Conservation (phyloP, 2,113 vertebrate genomes). For the Brachionichthys hirsutus region DNA sequence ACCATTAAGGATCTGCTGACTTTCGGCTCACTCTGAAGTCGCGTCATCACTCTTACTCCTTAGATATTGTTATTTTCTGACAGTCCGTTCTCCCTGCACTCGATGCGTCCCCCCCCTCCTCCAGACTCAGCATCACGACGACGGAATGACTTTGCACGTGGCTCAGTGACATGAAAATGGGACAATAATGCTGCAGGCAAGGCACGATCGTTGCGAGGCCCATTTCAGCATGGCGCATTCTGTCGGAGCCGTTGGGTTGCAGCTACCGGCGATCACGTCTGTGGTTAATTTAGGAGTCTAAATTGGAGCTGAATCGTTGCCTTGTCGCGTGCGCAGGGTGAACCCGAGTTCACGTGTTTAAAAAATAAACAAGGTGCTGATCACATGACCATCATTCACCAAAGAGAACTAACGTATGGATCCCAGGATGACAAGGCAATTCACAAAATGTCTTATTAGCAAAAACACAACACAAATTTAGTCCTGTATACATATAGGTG, state of each 20-base stretch:
- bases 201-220: slow-evolving; percentile 11
- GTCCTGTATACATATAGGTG: not conserved
- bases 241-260: slow-evolving; percentile 46
- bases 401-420: too few relatives aligned
- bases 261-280: slow-evolving; percentile 32
- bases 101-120: slow-evolving; percentile 37
- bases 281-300: slow-evolving; percentile 23
- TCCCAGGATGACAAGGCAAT: too few relatives aligned
- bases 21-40: slow-evolving; percentile 22
- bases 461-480: not conserved
- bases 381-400: too few relatives aligned
- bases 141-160: slow-evolving; percentile 18
- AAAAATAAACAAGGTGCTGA: not conserved
- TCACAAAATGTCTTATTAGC: too few relatives aligned
- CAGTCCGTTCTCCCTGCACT: slow-evolving; percentile 38
- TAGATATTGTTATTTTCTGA: slow-evolving; percentile 15
- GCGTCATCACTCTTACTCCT: slow-evolving; percentile 33
- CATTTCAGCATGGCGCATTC: slow-evolving; percentile 29
- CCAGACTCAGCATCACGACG: slow-evolving; percentile 21
- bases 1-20: slow-evolving; percentile 42
- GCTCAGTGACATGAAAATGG: slow-evolving; percentile 28
- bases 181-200: slow-evolving; percentile 40
- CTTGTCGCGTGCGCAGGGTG: slow-evolving; percentile 33
- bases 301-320: slow-evolving; percentile 32
- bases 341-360: slow-evolving; percentile 53